phyloP scores from a whole-genome alignment of 2,888 invertebrate genomes.

The Callyntrura guangdongensis region DNA sequence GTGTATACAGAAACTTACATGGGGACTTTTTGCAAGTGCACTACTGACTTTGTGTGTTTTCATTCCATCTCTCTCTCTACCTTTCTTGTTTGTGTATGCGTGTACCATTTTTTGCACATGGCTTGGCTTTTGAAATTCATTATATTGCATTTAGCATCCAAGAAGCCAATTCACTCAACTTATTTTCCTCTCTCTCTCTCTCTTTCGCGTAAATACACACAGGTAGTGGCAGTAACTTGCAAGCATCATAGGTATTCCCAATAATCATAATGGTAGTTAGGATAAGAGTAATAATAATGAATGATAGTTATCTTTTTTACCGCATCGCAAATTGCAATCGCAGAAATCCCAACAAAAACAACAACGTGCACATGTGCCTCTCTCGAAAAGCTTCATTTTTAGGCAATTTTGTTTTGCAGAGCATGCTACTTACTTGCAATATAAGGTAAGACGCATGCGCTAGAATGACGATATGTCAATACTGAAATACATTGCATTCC shows the following conservation, averaged over 20 bases:
- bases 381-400: not conserved
- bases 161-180: not conserved
- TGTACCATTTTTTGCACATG: constrained; percentile 40
- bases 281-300: constrained; percentile 32
- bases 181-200: not conserved
- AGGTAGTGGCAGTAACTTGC: not conserved
- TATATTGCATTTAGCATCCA: not conserved
- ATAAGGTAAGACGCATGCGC: not conserved
- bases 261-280: constrained; percentile 7
- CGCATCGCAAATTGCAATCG: constrained; percentile 39
- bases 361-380: not conserved
- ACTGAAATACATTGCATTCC: not conserved
- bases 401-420: not conserved
- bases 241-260: constrained; percentile 39
- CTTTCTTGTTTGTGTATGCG: not conserved
- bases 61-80: not conserved
- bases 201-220: not conserved
- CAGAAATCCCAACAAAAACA: constrained; percentile 13
- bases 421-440: not conserved
- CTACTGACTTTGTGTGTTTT: not conserved
- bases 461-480: not conserved
- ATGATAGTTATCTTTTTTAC: constrained; percentile 50
- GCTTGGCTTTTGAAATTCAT: not conserved
- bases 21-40: not conserved
- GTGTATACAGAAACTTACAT: not conserved